These are phyloP conservation scores for Meganola albula DNA, from an alignment of 2,888 invertebrate species.

Conservation along the genomic window DNA sequence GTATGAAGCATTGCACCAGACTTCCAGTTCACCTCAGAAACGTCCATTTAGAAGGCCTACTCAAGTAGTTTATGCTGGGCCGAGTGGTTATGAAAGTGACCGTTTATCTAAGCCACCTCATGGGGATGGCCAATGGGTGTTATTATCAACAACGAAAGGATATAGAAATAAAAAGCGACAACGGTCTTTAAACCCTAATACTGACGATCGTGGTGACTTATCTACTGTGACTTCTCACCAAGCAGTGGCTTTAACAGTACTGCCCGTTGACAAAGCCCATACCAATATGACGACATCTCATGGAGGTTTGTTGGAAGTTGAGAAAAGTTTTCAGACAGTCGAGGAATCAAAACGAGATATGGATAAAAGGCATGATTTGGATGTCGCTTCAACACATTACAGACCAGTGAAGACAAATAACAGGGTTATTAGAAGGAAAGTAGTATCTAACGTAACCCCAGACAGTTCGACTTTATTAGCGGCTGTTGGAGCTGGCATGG, in stretches of 20 bases:
- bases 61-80: slow-evolving; percentile 71
- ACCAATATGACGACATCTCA: slow-evolving; percentile 82
- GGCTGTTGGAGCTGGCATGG: slow-evolving; percentile 87
- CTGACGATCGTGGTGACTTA: slow-evolving; percentile 42
- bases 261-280: slow-evolving; percentile 81
- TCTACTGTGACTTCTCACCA: slow-evolving; percentile 67
- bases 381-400: slow-evolving; percentile 41
- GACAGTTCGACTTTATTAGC: slow-evolving; percentile 82
- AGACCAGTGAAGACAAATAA: slow-evolving; percentile 48
- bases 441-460: slow-evolving; percentile 52
- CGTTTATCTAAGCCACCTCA: slow-evolving; percentile 79
- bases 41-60: slow-evolving; percentile 63
- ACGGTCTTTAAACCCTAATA: slow-evolving; percentile 46
- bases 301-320: slow-evolving; percentile 85
- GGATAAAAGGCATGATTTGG: slow-evolving; percentile 57
- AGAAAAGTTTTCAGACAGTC: slow-evolving; percentile 83
- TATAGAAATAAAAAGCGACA: slow-evolving; percentile 78
- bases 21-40: slow-evolving; percentile 39
- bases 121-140: slow-evolving; percentile 87
- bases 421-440: slow-evolving; percentile 48
- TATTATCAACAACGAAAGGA: slow-evolving; percentile 87
- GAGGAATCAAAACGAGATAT: slow-evolving; percentile 76
- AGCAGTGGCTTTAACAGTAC: slow-evolving; percentile 82
- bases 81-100: slow-evolving; percentile 57
- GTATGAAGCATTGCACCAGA: slow-evolving; percentile 63